These are phyloP conservation scores for Notothenia coriiceps DNA, from an alignment of 2,113 vertebrate genomes.

Conservation along the genomic window DNA sequence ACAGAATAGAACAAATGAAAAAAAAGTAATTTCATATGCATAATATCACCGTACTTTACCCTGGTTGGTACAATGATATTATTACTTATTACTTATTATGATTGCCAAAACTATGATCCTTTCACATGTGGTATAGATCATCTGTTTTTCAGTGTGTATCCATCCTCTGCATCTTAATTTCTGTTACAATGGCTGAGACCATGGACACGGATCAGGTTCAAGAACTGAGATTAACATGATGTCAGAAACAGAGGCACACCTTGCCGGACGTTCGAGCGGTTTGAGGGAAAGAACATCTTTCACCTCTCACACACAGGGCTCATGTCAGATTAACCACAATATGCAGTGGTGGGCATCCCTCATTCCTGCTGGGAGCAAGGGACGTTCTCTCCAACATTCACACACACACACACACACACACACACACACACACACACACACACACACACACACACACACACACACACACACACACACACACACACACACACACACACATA, in stretches of 20 bases:
- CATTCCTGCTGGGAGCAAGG: neutral
- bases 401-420: neutral
- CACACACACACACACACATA: neutral
- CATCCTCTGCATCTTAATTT: neutral
- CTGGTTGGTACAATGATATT: neutral
- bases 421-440: neutral
- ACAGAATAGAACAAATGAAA: too few species aligned
- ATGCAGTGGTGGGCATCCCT: conserved; percentile 31
- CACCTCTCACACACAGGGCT: conserved; percentile 6
- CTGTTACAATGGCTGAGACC: conserved; percentile 33
- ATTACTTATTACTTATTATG: neutral
- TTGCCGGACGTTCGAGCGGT: conserved; percentile 19
- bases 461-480: conserved; percentile 3
- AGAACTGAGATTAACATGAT: conserved; percentile 40
- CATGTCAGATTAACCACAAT: conserved; percentile 21
- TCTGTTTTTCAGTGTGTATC: conserved; percentile 3
- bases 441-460: neutral
- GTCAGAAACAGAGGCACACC: conserved; percentile 27
- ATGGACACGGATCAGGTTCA: conserved; percentile 27
- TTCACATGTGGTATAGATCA: neutral
- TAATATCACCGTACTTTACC: neutral
- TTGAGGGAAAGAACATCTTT: conserved; percentile 22
- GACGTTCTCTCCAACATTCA: neutral
- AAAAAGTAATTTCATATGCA: neutral
- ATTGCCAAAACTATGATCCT: neutral